Evolutionary conservation across 2,888 invertebrate genomes (phyloP).

Genomic region (Temnothorax ravouxi): DNA sequence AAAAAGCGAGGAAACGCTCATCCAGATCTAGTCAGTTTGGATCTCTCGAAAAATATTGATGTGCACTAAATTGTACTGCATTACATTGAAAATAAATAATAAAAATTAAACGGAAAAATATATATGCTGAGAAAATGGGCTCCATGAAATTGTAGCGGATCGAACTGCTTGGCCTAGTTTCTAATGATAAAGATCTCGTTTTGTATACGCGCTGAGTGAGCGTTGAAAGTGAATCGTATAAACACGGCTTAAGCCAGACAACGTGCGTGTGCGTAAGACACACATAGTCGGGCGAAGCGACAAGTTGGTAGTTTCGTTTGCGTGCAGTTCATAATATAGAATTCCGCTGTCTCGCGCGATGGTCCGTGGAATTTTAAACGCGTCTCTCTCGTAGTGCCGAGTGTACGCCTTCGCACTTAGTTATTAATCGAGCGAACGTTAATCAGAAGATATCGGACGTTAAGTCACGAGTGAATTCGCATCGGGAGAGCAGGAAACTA

Average conservation of each 20-base stretch:
- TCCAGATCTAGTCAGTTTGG: not conserved
- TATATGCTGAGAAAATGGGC: not conserved
- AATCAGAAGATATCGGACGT: constrained; percentile 10
- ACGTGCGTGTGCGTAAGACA: not conserved
- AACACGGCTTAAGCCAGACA: constrained; percentile 8
- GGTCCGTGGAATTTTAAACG: constrained; percentile 73
- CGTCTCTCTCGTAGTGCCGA: constrained; percentile 42
- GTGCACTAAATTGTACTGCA: not conserved
- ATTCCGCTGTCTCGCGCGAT: constrained; percentile 64
- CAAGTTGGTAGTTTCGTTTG: constrained; percentile 66
- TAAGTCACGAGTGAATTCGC: not conserved
- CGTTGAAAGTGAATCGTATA: not conserved
- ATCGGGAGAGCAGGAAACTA: not conserved
- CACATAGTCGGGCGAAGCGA: constrained; percentile 31
- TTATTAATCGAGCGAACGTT: constrained; percentile 55
- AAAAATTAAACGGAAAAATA: not conserved
- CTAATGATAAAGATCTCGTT: not conserved
- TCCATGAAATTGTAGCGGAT: not conserved
- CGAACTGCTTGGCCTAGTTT: not conserved
- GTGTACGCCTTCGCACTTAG: constrained; percentile 16
- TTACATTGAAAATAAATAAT: not conserved
- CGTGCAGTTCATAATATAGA: constrained; percentile 70
- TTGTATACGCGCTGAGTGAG: not conserved
- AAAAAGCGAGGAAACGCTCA: not conserved
- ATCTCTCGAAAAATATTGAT: not conserved